Base-by-base conservation (phyloP, 2,797 vertebrate species). In the Aldrovandia affinis region DNA sequence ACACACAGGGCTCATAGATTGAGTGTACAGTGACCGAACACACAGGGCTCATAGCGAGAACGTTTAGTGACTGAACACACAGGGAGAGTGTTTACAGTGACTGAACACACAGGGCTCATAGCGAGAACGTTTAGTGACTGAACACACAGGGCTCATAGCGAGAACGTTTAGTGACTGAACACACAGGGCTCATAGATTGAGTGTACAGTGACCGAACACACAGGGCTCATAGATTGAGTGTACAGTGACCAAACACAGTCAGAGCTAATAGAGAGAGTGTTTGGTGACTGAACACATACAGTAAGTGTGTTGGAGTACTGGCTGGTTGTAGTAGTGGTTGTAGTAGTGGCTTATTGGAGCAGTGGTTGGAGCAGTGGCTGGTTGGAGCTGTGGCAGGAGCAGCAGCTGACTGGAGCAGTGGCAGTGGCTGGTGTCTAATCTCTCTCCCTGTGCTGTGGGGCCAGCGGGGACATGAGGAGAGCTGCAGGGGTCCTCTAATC, bases 381-480 rank as follows among this genome's bases (percentile, higher is more conserved):
- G 33, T 44, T 0, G 70, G 70, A 75, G 33, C 20, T 30, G 18
- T 75, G 14, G 36, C 68, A 18, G 36, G 30, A 9, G 30, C 33
- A 25, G 39, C 44, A 39, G 33, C 65, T 70, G 65, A 15, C 36
- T 10, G 65, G 30, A 70, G 14, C 30, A 33, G 14, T 15, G 14
- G 30, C 33, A 36, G 30, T 6, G 68, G 15, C 68, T 15, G 4
- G 36, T 42, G 70, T 75, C 39, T 75, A 75, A 75, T 42, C 36
- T 75, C 33, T 80, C 28, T 57, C n/a, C 28, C 52, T 57, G 79
- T 28, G 30, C 28, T 57, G 18, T 33, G 50, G 50, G 47, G 22
- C 22, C 5, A n/a, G 78, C 78, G 42, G 22, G n/a, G 28, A 79
- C 47, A 79, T 68, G 63, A 68, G 63, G 42, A 50, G 77, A 52